Percentiles rank a stretch among this genome's conserved stretches.
These are phyloP conservation scores for Lysiphlebus fabarum DNA, from an alignment of 1,140 invertebrate genomes.

Conservation along the genomic window DNA sequence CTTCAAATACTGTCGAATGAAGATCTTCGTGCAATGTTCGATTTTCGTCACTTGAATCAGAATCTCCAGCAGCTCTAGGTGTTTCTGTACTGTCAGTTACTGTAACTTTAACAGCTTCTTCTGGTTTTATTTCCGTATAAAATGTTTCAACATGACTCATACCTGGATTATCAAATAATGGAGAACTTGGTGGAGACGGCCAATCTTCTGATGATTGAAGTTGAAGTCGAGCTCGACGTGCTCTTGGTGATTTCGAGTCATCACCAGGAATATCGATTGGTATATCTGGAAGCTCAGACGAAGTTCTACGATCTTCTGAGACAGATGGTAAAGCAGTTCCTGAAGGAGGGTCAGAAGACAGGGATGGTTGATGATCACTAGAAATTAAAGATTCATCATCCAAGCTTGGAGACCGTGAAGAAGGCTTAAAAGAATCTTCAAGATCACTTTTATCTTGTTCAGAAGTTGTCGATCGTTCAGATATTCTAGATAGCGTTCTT, in stretches of 20 bases:
- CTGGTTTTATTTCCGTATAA: conserved; percentile 73
- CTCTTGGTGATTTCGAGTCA: conserved; percentile 53
- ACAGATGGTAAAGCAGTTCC: conserved; percentile 53
- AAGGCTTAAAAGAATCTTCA: conserved; percentile 81
- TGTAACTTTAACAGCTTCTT: conserved; percentile 67
- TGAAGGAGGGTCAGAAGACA: conserved; percentile 74
- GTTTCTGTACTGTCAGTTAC: conserved; percentile 59
- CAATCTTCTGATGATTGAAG: conserved; percentile 69
- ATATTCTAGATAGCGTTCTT: conserved; percentile 78
- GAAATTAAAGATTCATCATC: conserved; percentile 79
- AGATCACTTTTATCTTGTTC: conserved; percentile 75
- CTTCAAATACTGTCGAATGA: conserved; percentile 48
- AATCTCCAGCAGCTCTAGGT: conserved; percentile 38
- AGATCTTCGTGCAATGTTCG: conserved; percentile 51
- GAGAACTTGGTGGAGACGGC: conserved; percentile 73
- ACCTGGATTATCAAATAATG: conserved; percentile 61
- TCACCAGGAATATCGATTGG: conserved; percentile 65
- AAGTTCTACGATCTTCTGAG: conserved; percentile 74
- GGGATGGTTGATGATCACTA: conserved; percentile 78
- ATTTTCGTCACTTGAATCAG: conserved; percentile 59
- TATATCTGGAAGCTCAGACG: conserved; percentile 76
- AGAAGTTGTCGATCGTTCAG: conserved; percentile 81
- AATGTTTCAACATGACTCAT: conserved; percentile 83
- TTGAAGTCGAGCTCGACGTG: conserved; percentile 45
- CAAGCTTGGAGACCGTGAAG: conserved; percentile 73